Evolutionary conservation across 2,797 vertebrate genomes (phyloP).

Genomic region (Tiaroga cobitis): DNA sequence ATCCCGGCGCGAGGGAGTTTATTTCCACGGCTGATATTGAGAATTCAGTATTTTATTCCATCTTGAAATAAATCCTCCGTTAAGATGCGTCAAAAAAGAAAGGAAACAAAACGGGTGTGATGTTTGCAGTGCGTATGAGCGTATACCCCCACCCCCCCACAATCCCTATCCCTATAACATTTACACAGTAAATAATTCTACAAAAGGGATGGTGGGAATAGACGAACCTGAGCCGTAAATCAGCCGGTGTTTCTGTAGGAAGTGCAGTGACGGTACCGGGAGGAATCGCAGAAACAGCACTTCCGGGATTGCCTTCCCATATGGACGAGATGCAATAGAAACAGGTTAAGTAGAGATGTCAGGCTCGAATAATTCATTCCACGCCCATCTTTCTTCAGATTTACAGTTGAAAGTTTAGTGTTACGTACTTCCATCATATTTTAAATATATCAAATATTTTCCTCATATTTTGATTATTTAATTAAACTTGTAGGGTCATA

Average conservation of each 20-base stretch:
- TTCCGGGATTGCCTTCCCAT: slow-evolving; percentile 78
- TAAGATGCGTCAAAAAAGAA: slow-evolving; percentile 6
- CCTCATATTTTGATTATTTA: too few relatives aligned
- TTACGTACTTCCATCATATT: too few relatives aligned
- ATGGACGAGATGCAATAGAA: slow-evolving; percentile 70
- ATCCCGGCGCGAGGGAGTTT: slow-evolving; percentile 64
- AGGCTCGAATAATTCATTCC: slow-evolving; percentile 67
- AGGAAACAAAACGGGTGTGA: slow-evolving; percentile 36
- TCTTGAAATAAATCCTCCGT: slow-evolving; percentile 29
- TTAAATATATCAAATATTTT: too few relatives aligned
- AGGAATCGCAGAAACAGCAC: slow-evolving; percentile 76
- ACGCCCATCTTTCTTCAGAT: slow-evolving; percentile 50
- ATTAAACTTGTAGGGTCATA: too few relatives aligned
- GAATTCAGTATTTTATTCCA: slow-evolving; percentile 50
- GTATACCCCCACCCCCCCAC: slow-evolving; percentile 26
- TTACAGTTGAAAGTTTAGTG: not conserved
- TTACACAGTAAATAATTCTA: slow-evolving; percentile 64
- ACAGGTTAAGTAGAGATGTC: slow-evolving; percentile 69
- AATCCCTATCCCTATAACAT: slow-evolving; percentile 58
- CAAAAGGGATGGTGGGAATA: slow-evolving; percentile 57
- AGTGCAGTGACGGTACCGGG: slow-evolving; percentile 80
- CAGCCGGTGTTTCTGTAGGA: slow-evolving; percentile 65
- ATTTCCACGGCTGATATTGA: slow-evolving; percentile 64
- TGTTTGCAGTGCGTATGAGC: slow-evolving; percentile 40
- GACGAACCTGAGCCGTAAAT: slow-evolving; percentile 63